These are phyloP conservation scores for Autographa pulchrina DNA, from an alignment of 2,888 invertebrate genomes.

Conservation along the genomic window DNA sequence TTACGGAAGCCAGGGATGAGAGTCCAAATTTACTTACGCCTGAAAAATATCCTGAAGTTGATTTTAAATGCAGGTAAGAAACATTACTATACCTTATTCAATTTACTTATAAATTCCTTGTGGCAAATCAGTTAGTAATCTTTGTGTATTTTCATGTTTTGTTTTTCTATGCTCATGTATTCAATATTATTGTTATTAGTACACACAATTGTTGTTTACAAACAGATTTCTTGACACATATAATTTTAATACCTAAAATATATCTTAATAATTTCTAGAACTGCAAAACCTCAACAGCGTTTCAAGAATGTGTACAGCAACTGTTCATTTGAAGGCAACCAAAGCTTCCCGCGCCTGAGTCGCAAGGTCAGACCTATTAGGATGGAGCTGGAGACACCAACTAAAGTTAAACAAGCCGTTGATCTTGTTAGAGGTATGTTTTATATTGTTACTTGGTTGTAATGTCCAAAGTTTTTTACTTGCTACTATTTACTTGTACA, in stretches of 20 bases:
- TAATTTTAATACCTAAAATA: neutral
- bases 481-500: too few species aligned
- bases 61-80: conserved; percentile 79
- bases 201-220: neutral
- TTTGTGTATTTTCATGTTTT: neutral
- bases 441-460: neutral
- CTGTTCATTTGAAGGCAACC: conserved; percentile 90
- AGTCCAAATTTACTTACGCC: conserved; percentile 75
- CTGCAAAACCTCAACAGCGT: conserved; percentile 73
- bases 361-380: conserved; percentile 74
- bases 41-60: conserved; percentile 70
- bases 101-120: neutral
- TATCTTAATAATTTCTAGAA: conserved; percentile 66
- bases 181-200: neutral
- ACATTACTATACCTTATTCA: neutral
- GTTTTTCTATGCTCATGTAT: neutral
- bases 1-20: conserved; percentile 72
- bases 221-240: too few species aligned
- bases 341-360: conserved; percentile 89
- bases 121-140: neutral
- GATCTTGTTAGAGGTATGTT: conserved; percentile 87
- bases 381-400: conserved; percentile 84
- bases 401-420: conserved; percentile 79
- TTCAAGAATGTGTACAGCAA: conserved; percentile 73
- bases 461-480: too few species aligned